A percentile compares a stretch with the other conserved stretches of the same genome.
Evolutionary conservation across 2,888 invertebrate genomes (phyloP).

Genomic region (Noctua janthe): DNA sequence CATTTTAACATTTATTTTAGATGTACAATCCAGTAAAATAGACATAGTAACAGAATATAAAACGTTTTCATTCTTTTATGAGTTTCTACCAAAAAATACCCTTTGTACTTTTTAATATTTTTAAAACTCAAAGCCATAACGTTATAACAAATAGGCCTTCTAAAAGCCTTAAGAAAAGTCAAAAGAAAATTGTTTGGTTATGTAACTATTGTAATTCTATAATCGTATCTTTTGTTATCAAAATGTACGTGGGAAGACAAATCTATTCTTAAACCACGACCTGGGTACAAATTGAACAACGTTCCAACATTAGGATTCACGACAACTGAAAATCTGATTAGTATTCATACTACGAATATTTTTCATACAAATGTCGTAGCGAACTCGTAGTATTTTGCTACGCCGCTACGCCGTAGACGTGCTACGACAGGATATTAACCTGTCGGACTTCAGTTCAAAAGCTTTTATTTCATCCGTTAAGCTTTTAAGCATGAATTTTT

Average conservation of each 20-base stretch:
- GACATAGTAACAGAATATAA: background rate
- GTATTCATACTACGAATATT: conserved; percentile 61
- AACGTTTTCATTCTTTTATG: background rate
- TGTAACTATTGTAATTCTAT: conserved; percentile 24
- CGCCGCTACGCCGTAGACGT: conserved; percentile 63
- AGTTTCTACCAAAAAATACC: conserved; percentile 1
- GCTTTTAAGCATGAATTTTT: conserved; percentile 59
- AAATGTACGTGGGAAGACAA: conserved; percentile 11
- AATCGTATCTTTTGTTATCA: conserved; percentile 19
- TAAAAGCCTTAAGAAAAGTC: background rate
- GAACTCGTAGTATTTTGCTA: conserved; percentile 63
- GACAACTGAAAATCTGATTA: conserved; percentile 28
- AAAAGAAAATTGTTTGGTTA: conserved; percentile 6
- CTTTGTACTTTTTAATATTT: background rate
- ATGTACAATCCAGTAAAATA: background rate
- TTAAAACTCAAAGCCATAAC: background rate
- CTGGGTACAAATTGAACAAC: conserved; percentile 32
- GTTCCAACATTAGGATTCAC: conserved; percentile 20
- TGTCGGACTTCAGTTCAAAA: conserved; percentile 58
- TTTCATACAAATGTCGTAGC: conserved; percentile 63
- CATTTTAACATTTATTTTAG: background rate
- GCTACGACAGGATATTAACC: conserved; percentile 70
- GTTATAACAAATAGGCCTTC: background rate
- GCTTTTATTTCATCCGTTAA: conserved; percentile 62
- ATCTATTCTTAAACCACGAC: conserved; percentile 34